Evolutionary conservation across 2,888 invertebrate species (phyloP).

Genomic region (Dendrolimus pini): DNA sequence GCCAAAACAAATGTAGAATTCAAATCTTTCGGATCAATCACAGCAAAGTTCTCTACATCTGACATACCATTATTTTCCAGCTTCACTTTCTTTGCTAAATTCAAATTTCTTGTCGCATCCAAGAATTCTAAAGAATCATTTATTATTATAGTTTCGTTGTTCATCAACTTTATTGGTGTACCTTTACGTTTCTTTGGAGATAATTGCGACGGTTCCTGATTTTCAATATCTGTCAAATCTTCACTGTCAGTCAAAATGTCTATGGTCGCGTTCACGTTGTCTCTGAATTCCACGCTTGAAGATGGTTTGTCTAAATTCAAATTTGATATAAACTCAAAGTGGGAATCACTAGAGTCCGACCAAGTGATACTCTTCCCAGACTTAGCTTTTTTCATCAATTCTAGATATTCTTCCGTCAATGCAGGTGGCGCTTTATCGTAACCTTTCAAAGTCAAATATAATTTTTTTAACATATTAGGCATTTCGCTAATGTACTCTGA

Average conservation of each 20-base stretch:
- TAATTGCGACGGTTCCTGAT: slow-evolving; percentile 29
- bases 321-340: slow-evolving; percentile 49
- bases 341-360: slow-evolving; percentile 61
- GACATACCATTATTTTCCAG: slow-evolving; percentile 27
- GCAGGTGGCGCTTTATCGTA: slow-evolving; percentile 76
- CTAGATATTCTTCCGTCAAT: slow-evolving; percentile 74
- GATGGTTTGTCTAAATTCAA: slow-evolving; percentile 47
- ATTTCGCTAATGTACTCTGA: slow-evolving; percentile 68
- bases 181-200: slow-evolving; percentile 52
- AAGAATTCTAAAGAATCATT: slow-evolving; percentile 58
- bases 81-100: slow-evolving; percentile 57
- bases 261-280: slow-evolving; percentile 27
- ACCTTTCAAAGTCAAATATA: slow-evolving; percentile 77
- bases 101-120: slow-evolving; percentile 42
- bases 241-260: slow-evolving; percentile 55
- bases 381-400: slow-evolving; percentile 76
- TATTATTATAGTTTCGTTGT: slow-evolving; percentile 60
- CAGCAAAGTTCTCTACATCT: slow-evolving; percentile 41
- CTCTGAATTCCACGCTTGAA: slow-evolving; percentile 27
- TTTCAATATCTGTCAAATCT: slow-evolving; percentile 50
- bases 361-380: slow-evolving; percentile 78
- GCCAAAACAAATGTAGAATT: slow-evolving; percentile 66
- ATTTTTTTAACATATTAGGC: slow-evolving; percentile 73
- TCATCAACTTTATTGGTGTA: slow-evolving; percentile 53
- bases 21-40: slow-evolving; percentile 49